Evolutionary conservation across 2,888 invertebrate genomes (phyloP), one percentile per base, ranked within the genome.

Genomic region (Thecocarcelia acutangulata): DNA sequence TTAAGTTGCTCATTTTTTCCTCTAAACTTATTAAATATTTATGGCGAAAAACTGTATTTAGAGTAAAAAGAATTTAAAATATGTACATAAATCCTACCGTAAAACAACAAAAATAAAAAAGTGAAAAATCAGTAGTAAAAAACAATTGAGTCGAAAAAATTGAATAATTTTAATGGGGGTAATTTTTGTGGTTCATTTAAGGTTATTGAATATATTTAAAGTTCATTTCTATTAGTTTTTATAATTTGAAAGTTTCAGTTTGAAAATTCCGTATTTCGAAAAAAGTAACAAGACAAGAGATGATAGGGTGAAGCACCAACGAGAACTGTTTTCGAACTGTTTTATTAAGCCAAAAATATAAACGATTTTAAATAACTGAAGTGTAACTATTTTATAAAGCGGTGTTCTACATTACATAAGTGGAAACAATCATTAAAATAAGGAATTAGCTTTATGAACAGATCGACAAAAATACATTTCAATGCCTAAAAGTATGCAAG

Each of bases 21-120:
- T 15, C 52, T 11, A 21, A 37, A 33, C 42, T 50, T 42, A 68
- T 44, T 44, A 58, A 74, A 68, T 59, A 52, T 52, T 42, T 50
- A 52, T 66, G 28, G 46, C 44, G 19, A 78, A 70, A 19, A 63
- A 81, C 81, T 77, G 77, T 81, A 77, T 73, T 77, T 73, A 42
- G 81, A 69, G 81, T 81, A 77, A 72, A 77, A 72, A 50, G 21
- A 13, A 59, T 54, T 46, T 66, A 63, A 72, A 72, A 58, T 70
- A 70, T 77, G 78, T 58, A 52, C 58, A 72, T 70, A 69, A 52
- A 63, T 63, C 42, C 33, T 28, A 44, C 4, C 28, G 17, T n/a
- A 68, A 42, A 28, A 54, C 4, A 6, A 21, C 2, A 19, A 42
- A 13, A 40, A 40, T 42, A 42, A 68, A 56, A 37, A 9, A n/a